Evolutionary conservation across 2,113 vertebrate species (phyloP), one percentile per base, ranked within the genome.

Genomic region (Cebus imitator): DNA sequence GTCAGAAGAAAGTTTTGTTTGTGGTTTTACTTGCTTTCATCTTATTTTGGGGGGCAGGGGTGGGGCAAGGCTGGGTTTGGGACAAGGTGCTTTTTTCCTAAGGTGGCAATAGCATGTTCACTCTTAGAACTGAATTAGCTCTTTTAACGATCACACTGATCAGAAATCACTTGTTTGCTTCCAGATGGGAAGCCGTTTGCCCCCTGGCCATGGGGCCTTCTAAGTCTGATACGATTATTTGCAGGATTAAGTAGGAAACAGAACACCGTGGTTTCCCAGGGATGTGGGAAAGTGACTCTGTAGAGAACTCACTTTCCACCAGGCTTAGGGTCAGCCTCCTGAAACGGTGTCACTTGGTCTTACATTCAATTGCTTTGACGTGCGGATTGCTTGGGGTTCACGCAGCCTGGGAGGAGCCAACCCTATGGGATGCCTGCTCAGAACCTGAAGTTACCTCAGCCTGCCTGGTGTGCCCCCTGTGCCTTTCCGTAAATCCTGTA

Each of bases 271-370:
- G 37, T 43, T 90, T 14, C 27, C 45, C 2, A 16, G 66, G 17
- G 57, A 14, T 23, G 13, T 8, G n/a, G 52, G 23, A 58, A 82
- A 25, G 23, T 35, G 21, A 2, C 9, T 25, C 14, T 21, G 37
- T 13, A 12, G 27, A 27, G 37, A 37, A 20, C 7, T 25, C 0
- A 1, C 27, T 20, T 68, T 25, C 40, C 8, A 5, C 32, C 9
- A 3, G 18, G 0, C 16, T 0, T 3, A 17, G 50, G 25, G 4
- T 58, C 13, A 16, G n/a, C 79, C 37, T 50, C 40, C 17, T 6
- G 4, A 10, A 43, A 30, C 27, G 27, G 57, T 0, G 3, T 52
- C 18, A 48, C 40, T 18, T 45, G 32, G 13, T 72, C 52, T 64
- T 64, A 17, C 17, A 64, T n/a, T 3, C 20, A 43, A 0, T 52